phyloP scores from a whole-genome alignment of 2,888 invertebrate genomes.

The Agrotis exclamationis region DNA sequence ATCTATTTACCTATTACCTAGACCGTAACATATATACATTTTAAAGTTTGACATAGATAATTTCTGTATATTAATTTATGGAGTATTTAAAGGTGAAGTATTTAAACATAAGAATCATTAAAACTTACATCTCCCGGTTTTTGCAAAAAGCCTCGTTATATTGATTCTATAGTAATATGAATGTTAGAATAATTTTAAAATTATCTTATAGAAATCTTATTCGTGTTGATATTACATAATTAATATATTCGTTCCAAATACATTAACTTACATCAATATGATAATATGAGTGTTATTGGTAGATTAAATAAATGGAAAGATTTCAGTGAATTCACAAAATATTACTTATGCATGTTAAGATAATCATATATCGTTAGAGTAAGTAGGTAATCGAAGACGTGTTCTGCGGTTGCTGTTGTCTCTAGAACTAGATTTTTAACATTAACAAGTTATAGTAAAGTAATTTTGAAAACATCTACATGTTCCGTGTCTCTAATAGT shows the following conservation, averaged over 20 bases:
- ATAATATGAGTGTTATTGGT: conserved; percentile 43
- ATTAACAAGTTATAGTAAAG: conserved; percentile 37
- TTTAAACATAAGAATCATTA: conserved; percentile 52
- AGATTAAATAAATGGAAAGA: conserved; percentile 47
- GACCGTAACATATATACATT: conserved; percentile 64
- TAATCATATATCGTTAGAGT: conserved; percentile 56
- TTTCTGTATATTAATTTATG: conserved; percentile 57
- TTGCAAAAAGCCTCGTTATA: conserved; percentile 63
- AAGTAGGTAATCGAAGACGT: conserved; percentile 44
- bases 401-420: conserved; percentile 34
- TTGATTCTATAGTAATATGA: conserved; percentile 45
- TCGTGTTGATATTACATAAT: conserved; percentile 45
- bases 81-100: conserved; percentile 54
- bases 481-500: conserved; percentile 52
- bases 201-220: conserved; percentile 50
- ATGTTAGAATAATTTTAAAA: conserved; percentile 61
- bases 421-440: conserved; percentile 46
- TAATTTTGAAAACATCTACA: conserved; percentile 49
- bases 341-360: conserved; percentile 43
- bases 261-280: conserved; percentile 42
- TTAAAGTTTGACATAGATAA: conserved; percentile 36
- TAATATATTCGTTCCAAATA: conserved; percentile 36
- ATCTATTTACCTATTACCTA: conserved; percentile 44
- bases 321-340: conserved; percentile 58
- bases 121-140: conserved; percentile 23